Evolutionary conservation across 2,113 vertebrate species (phyloP).

Genomic region (Siphamia tubifer): DNA sequence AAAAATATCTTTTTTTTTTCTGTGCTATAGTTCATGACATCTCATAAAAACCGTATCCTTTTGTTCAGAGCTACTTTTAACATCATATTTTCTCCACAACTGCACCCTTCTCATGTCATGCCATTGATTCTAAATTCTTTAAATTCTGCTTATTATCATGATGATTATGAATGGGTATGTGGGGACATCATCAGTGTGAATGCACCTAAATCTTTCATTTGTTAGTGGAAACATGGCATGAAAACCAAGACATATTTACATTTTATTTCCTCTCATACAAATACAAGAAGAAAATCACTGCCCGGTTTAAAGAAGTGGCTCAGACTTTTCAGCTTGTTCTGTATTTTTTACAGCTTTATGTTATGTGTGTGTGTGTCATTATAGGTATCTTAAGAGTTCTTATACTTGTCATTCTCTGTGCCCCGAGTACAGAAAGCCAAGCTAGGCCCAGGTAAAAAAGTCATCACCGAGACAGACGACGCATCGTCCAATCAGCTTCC

Average conservation of each 20-base stretch:
- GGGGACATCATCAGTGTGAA: background rate
- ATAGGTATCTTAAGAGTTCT: background rate
- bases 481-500: conserved; percentile 69
- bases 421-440: conserved; percentile 89
- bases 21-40: background rate
- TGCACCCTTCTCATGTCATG: conserved; percentile 13
- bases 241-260: background rate
- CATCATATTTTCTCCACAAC: background rate
- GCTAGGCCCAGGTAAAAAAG: conserved; percentile 92
- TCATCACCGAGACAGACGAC: conserved; percentile 84
- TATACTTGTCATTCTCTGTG: background rate
- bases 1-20: background rate
- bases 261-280: background rate
- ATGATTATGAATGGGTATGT: conserved; percentile 1
- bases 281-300: background rate
- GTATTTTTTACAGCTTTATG: background rate
- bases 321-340: background rate
- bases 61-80: background rate
- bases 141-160: background rate
- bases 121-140: conserved; percentile 15
- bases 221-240: background rate
- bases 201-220: background rate
- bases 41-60: background rate
- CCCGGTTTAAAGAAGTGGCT: background rate
- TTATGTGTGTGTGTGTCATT: background rate